Evolutionary conservation across 2,888 invertebrate species (phyloP).

Genomic region (Cryptosula pallasiana): DNA sequence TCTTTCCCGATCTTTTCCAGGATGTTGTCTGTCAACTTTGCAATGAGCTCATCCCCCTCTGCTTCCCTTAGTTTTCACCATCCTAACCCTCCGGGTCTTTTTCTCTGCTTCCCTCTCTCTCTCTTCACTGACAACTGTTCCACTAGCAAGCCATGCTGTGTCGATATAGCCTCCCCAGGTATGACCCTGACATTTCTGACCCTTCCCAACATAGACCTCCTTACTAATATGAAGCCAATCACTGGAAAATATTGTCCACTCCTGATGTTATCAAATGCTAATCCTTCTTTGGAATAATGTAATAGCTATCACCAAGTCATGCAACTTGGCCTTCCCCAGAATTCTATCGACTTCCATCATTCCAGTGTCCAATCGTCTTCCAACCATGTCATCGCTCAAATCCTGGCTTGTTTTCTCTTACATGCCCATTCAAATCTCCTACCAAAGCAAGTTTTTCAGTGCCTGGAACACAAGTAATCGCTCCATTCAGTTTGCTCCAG

Average conservation of each 20-base stretch:
- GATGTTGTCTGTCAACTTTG: not conserved
- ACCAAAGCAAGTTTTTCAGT: not conserved
- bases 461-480: not conserved
- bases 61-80: not conserved
- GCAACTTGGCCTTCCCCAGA: not conserved
- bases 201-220: not conserved
- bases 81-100: no score
- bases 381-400: not conserved
- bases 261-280: not conserved
- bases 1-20: not conserved
- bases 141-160: not conserved
- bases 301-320: not conserved
- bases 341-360: not conserved
- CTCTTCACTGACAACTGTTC: not conserved
- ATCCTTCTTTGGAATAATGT: not conserved
- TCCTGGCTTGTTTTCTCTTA: not conserved
- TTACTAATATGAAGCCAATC: no score
- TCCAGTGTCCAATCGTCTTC: not conserved
- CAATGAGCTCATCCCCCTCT: no score
- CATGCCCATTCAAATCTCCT: not conserved
- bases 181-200: constrained; percentile 1
- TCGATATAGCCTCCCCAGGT: not conserved
- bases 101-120: not conserved
- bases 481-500: not conserved
- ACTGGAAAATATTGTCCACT: not conserved